Evolutionary conservation across 23 tunicate genomes (phyloP).

Genomic region (Ciona savignyi): DNA sequence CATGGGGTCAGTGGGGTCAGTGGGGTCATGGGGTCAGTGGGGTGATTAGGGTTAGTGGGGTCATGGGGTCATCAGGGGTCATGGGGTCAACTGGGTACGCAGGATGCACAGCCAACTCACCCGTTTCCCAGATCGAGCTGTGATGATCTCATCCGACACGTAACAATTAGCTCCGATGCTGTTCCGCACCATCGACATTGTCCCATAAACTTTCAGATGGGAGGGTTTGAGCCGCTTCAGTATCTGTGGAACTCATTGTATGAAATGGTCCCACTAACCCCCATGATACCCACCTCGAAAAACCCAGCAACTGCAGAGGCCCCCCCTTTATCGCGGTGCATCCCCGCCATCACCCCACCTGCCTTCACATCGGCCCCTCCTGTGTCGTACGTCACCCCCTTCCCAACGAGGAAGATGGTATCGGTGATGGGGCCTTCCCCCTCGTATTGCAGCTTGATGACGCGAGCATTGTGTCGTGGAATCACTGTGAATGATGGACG

Average conservation of each 20-base stretch:
- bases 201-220: conserved; percentile 71
- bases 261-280: no score
- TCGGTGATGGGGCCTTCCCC: conserved; percentile 86
- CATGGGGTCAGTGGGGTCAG: no score
- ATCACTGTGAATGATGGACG: no score
- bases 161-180: conserved; percentile 93
- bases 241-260: no score
- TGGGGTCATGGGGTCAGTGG: no score
- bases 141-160: conserved; percentile 93
- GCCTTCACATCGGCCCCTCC: conserved; percentile 99
- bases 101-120: no score
- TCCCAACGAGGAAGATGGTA: conserved; percentile 88
- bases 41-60: no score
- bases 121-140: conserved; percentile 82
- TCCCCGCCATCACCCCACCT: conserved; percentile 98
- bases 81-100: no score
- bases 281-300: no score
- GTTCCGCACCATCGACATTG: conserved; percentile 99
- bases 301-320: conserved; percentile 98
- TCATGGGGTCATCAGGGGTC: no score
- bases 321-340: conserved; percentile 99
- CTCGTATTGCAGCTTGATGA: conserved; percentile 64
- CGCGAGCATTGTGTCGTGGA: conserved; percentile 92
- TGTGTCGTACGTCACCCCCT: conserved; percentile 98
- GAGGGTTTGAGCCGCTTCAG: conserved; percentile 56